Percentiles rank a stretch among this genome's conserved stretches.
These are phyloP conservation scores for Catocala sponsa DNA, from an alignment of 2,888 invertebrate genomes.

Conservation along the genomic window DNA sequence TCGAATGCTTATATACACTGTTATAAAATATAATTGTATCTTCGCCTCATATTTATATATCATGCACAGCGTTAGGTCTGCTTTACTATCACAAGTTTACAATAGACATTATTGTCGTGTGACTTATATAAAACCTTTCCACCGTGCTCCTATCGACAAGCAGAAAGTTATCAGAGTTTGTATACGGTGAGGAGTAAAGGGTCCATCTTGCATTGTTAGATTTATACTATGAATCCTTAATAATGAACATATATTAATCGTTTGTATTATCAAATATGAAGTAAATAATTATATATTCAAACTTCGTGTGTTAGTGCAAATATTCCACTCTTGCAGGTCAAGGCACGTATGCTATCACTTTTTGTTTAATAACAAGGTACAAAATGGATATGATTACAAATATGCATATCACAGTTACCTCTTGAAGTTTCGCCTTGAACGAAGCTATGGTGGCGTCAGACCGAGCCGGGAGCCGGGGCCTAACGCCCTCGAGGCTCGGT, in stretches of 20 bases:
- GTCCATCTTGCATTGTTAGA: conserved; percentile 31
- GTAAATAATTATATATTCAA: conserved; percentile 38
- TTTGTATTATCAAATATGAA: conserved; percentile 32
- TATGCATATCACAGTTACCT: conserved; percentile 83
- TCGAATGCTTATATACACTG: conserved; percentile 3
- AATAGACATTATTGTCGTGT: conserved; percentile 8
- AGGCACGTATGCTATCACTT: conserved; percentile 59
- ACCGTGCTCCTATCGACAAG: conserved; percentile 28
- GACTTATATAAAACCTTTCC: conserved; percentile 23
- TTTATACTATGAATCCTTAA: conserved; percentile 28
- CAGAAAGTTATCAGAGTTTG: conserved; percentile 14
- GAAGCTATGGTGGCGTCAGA: conserved; percentile 46
- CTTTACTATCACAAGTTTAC: background rate
- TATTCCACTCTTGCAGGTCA: conserved; percentile 63
- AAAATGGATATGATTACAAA: conserved; percentile 78
- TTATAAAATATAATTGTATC: conserved; percentile 18
- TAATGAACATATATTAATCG: conserved; percentile 24
- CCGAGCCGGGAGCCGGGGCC: conserved; percentile 46
- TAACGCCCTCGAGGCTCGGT: conserved; percentile 50
- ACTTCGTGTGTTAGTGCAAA: conserved; percentile 71
- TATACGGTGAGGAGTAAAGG: conserved; percentile 20
- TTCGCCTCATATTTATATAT: conserved; percentile 6
- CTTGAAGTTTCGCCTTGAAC: conserved; percentile 67
- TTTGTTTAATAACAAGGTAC: conserved; percentile 67
- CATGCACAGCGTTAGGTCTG: conserved; percentile 10